Percentiles rank a stretch among this genome's conserved stretches.
These are phyloP conservation scores for Diprion similis DNA, from an alignment of 1,140 invertebrate species.

Conservation along the genomic window DNA sequence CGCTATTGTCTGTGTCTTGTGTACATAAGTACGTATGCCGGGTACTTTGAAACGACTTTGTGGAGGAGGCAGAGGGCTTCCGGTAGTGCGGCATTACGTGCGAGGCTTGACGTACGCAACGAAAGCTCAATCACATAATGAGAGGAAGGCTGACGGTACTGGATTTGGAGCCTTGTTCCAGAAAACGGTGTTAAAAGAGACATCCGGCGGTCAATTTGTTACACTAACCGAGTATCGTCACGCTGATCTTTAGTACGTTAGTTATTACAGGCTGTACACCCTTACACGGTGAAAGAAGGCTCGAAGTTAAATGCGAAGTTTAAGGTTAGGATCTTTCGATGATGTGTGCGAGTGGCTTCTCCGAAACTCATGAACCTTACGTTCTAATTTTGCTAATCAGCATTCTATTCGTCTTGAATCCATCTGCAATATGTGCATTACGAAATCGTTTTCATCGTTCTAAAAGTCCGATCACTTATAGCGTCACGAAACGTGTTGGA, in stretches of 20 bases:
- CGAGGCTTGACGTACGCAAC: too few species aligned
- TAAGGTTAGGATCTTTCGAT: neutral
- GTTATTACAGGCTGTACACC: neutral
- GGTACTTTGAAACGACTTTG: too few species aligned
- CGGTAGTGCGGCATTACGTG: too few species aligned
- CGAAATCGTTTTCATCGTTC: neutral
- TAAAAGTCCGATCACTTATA: neutral
- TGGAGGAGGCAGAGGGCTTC: too few species aligned
- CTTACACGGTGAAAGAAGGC: neutral
- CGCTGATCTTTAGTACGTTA: conserved; percentile 25
- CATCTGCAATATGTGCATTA: too few species aligned
- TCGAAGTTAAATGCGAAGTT: neutral
- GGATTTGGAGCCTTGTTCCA: conserved; percentile 41
- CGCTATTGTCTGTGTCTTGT: too few species aligned
- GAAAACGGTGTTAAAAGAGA: conserved; percentile 49
- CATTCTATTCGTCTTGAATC: neutral
- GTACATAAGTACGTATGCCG: too few species aligned
- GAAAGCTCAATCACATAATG: conserved; percentile 44
- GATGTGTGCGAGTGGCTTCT: neutral
- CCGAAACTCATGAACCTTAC: neutral
- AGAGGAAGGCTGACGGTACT: conserved; percentile 40
- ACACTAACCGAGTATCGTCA: conserved; percentile 38
- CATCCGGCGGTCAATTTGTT: conserved; percentile 55
- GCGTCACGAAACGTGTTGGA: too few species aligned
- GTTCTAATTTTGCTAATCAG: conserved; percentile 1